Conservation (phyloP, 1,140 invertebrate species). For the Bombus balteatus region DNA sequence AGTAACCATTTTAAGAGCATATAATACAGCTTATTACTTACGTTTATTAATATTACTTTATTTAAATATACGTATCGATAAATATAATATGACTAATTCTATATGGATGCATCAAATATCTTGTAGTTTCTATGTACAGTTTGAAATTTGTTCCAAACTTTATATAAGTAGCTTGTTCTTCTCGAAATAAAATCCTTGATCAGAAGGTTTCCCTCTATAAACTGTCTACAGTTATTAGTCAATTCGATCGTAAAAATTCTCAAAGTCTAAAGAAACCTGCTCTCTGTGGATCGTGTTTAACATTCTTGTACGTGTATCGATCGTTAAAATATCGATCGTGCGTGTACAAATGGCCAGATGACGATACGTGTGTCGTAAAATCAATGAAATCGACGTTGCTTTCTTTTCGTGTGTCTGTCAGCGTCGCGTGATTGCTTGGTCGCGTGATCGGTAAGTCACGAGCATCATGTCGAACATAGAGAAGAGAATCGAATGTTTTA, state of each 20-base stretch:
- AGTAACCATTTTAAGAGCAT: no score
- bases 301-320: neutral
- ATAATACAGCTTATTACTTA: no score
- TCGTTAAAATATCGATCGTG: neutral
- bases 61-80: no score
- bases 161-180: no score
- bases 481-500: slow-evolving; percentile 48
- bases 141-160: no score
- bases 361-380: slow-evolving; percentile 1
- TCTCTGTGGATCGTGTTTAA: neutral
- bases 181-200: neutral
- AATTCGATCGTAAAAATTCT: neutral
- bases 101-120: no score
- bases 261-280: no score
- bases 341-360: neutral
- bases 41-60: no score
- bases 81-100: no score
- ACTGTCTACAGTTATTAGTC: neutral
- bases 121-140: no score
- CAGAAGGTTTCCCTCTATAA: neutral
- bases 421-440: slow-evolving; percentile 33
- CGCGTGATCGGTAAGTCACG: slow-evolving; percentile 39
- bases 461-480: neutral
- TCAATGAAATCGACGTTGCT: slow-evolving; percentile 7
- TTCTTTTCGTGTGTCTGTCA: slow-evolving; percentile 33